A percentile compares a stretch with the other conserved stretches of the same genome.
Evolutionary conservation across 2,113 vertebrate genomes (phyloP).

Genomic region (Coregonus clupeaformis): DNA sequence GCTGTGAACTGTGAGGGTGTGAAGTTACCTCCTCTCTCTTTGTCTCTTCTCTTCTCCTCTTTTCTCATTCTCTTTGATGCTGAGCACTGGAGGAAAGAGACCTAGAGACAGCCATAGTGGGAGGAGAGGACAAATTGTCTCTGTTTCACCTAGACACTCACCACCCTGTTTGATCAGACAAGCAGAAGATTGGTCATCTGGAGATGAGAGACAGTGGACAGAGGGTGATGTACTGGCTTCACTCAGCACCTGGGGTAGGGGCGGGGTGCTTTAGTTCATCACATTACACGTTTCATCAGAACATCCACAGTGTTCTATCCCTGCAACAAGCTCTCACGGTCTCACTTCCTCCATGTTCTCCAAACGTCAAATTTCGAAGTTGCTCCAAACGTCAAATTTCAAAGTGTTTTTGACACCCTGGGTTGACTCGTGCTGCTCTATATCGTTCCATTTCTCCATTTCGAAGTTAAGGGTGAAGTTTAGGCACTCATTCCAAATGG

Average conservation of each 20-base stretch:
- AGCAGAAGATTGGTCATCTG: neutral
- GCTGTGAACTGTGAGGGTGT: constrained; percentile 1
- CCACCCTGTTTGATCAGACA: constrained; percentile 10
- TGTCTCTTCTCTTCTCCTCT: too few species aligned
- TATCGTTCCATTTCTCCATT: too few species aligned
- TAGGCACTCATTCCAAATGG: too few species aligned
- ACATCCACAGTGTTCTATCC: neutral
- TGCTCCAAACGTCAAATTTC: too few species aligned
- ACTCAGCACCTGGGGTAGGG: neutral
- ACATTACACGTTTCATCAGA: neutral
- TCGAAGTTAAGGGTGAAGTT: too few species aligned
- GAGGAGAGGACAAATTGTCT: neutral
- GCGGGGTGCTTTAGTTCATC: too few species aligned
- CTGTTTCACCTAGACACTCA: neutral
- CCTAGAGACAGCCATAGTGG: neutral
- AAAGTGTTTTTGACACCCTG: too few species aligned
- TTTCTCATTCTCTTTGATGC: neutral
- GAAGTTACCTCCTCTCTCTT: neutral
- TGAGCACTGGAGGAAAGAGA: constrained; percentile 1
- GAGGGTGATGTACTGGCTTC: neutral
- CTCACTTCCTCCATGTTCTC: too few species aligned
- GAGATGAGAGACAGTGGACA: neutral
- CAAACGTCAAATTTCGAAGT: too few species aligned
- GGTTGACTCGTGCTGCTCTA: too few species aligned
- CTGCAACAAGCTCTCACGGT: neutral